These are phyloP conservation scores for Limanda limanda DNA, from an alignment of 2,113 vertebrate genomes.

Conservation along the genomic window DNA sequence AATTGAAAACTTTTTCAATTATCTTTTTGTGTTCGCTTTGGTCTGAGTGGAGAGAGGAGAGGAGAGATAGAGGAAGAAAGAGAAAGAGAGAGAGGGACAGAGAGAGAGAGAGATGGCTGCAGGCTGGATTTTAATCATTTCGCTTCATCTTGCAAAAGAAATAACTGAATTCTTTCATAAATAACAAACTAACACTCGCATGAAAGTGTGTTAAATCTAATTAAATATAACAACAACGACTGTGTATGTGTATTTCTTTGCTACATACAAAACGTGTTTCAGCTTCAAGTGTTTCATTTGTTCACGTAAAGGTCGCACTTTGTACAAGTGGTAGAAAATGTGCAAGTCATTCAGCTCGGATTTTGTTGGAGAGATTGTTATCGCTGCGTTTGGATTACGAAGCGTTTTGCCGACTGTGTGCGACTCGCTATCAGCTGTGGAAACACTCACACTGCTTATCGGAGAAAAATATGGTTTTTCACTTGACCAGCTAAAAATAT, in stretches of 20 bases:
- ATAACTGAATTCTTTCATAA: conserved; percentile 17
- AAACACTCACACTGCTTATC: too few relatives aligned
- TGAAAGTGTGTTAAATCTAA: not conserved
- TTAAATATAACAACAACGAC: not conserved
- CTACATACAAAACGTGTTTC: not conserved
- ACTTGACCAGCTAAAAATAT: not conserved
- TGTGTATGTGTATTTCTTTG: too few relatives aligned
- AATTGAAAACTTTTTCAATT: conserved; percentile 71
- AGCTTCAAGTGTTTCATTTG: not conserved
- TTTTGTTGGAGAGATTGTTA: not conserved
- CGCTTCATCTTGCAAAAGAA: not conserved
- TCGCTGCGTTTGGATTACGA: too few relatives aligned
- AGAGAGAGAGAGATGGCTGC: not conserved
- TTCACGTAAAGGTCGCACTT: not conserved
- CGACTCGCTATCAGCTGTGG: too few relatives aligned
- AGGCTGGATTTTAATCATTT: conserved; percentile 10
- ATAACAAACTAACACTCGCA: not conserved
- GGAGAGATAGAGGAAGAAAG: too few relatives aligned
- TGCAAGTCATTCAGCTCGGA: not conserved
- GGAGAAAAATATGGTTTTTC: not conserved
- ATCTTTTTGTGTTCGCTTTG: conserved; percentile 32
- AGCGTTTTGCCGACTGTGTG: too few relatives aligned
- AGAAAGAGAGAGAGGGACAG: too few relatives aligned
- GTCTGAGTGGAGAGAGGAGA: not conserved
- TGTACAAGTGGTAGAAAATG: not conserved